Evolutionary conservation across 2,888 invertebrate genomes (phyloP).

Genomic region (Noctua pronuba): DNA sequence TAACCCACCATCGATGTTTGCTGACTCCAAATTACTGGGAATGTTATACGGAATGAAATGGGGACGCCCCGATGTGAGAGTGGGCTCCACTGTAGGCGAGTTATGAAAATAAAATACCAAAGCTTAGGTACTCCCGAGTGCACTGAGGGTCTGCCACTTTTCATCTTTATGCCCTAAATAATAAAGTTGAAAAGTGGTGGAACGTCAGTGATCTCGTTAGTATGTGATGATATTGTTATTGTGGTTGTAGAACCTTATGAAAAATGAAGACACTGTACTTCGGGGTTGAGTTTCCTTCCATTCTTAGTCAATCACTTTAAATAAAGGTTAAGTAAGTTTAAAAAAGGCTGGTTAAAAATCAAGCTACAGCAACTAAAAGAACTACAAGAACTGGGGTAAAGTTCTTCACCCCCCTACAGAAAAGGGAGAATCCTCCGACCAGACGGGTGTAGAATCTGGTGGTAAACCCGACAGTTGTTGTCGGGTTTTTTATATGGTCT

Average conservation of each 20-base stretch:
- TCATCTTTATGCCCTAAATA: too few relatives aligned
- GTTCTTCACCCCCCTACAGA: too few relatives aligned
- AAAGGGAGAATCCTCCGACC: neutral
- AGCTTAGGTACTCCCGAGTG: too few relatives aligned
- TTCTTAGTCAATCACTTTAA: too few relatives aligned
- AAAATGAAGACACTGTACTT: neutral
- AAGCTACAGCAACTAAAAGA: too few relatives aligned
- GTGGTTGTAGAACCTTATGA: neutral
- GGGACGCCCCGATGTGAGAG: neutral
- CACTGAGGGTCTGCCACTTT: too few relatives aligned
- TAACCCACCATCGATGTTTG: slow-evolving; percentile 58
- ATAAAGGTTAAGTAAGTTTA: too few relatives aligned
- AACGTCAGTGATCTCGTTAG: too few relatives aligned
- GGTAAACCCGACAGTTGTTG: too few relatives aligned
- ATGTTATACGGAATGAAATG: slow-evolving; percentile 41
- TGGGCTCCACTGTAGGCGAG: slow-evolving; percentile 2
- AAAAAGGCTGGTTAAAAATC: too few relatives aligned
- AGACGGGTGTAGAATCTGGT: neutral
- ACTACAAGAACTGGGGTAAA: neutral
- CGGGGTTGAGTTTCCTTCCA: neutral
- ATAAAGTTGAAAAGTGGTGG: too few relatives aligned
- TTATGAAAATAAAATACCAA: neutral
- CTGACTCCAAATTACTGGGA: slow-evolving; percentile 51
- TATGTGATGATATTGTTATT: neutral
- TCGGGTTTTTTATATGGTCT: too few relatives aligned